Percentiles rank a stretch among this genome's conserved stretches.
These are phyloP conservation scores for Lacerta bilineata DNA, from an alignment of 2,797 vertebrate species.

Conservation along the genomic window DNA sequence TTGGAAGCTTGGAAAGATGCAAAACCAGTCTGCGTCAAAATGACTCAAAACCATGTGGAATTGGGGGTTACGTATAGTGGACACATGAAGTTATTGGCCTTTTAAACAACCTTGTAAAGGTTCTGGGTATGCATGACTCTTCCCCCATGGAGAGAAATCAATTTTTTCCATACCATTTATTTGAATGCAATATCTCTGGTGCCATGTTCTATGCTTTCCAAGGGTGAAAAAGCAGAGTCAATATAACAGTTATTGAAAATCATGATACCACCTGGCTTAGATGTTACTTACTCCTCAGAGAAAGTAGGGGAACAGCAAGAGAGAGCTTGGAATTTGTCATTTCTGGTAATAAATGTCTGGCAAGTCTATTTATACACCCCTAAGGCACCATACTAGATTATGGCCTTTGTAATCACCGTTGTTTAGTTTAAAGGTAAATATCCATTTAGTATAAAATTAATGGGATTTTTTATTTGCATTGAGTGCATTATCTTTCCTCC, in stretches of 20 bases:
- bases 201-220: neutral
- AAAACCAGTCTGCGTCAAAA: no score
- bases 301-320: neutral
- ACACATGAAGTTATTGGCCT: no score
- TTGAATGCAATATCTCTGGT: no score
- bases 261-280: constrained; percentile 3
- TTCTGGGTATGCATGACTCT: no score
- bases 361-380: neutral
- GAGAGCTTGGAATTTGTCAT: neutral
- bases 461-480: neutral
- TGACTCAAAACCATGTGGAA: no score
- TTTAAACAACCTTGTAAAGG: no score
- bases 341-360: neutral
- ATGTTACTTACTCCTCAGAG: neutral
- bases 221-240: neutral
- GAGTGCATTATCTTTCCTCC: neutral
- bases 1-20: no score
- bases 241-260: neutral
- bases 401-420: neutral
- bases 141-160: no score
- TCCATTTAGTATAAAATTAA: neutral
- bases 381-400: neutral
- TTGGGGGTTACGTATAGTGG: no score
- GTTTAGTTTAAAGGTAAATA: neutral
- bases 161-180: no score